phyloP scores from a whole-genome alignment of 2,113 vertebrate species.

The Macrotus californicus region DNA sequence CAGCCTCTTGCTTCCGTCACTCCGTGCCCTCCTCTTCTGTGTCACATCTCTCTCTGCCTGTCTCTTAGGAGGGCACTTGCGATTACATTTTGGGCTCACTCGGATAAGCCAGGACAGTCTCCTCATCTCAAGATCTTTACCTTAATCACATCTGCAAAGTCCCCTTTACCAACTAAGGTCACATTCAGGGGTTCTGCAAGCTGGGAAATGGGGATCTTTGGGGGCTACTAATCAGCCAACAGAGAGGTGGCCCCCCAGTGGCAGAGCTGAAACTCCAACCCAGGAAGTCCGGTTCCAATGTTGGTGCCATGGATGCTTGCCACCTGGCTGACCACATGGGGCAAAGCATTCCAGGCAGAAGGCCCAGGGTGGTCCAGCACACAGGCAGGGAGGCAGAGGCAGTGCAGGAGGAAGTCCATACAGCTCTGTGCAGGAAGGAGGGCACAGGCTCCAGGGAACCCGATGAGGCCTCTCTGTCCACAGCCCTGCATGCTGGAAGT shows the following conservation, averaged over 20 bases:
- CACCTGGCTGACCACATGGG: not conserved
- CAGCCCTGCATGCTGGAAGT: fast-evolving
- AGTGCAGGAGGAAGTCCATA: fast-evolving
- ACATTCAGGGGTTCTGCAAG: not conserved
- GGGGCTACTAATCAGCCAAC: not conserved
- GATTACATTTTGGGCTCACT: not conserved
- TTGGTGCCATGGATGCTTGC: not conserved
- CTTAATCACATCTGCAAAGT: not conserved
- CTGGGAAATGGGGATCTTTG: not conserved
- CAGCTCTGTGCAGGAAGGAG: not conserved
- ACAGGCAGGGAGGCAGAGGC: not conserved
- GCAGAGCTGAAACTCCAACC: not conserved
- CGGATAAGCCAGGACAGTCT: not conserved
- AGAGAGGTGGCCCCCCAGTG: not conserved
- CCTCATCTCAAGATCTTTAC: not conserved
- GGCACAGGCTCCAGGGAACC: not conserved
- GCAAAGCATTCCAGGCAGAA: not conserved
- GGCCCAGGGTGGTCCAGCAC: not conserved
- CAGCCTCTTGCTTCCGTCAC: not conserved
- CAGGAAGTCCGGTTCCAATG: not conserved
- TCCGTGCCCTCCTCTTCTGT: not conserved
- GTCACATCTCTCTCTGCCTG: not conserved
- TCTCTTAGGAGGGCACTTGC: not conserved
- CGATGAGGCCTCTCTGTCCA: not conserved
- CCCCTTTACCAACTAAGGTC: not conserved